Percentiles rank a stretch among this genome's conserved stretches.
Conservation (phyloP, 2,797 vertebrate genomes). For the Lacerta bilineata region DNA sequence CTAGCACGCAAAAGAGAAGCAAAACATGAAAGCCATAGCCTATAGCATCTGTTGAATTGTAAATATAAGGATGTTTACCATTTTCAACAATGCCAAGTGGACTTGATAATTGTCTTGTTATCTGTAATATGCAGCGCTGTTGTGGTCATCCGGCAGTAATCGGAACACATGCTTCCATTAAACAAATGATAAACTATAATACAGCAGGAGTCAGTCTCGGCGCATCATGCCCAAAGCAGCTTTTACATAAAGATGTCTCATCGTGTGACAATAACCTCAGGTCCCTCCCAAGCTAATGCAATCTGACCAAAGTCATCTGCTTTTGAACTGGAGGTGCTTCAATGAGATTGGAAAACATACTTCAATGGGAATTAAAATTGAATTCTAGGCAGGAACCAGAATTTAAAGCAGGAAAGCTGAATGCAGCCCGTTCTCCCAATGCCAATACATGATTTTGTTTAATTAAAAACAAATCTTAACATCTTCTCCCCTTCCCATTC, state of each 20-base stretch:
- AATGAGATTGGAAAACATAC: conserved; percentile 8
- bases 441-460: neutral
- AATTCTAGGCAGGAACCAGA: conserved; percentile 24
- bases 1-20: conserved; percentile 46
- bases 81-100: conserved; percentile 57
- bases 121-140: conserved; percentile 53
- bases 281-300: neutral
- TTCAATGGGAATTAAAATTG: conserved; percentile 43
- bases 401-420: conserved; percentile 28
- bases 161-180: conserved; percentile 39
- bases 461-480: conserved; percentile 32
- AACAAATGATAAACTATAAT: conserved; percentile 37
- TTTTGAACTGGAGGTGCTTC: conserved; percentile 32
- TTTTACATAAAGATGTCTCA: conserved; percentile 28
- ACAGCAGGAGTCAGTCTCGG: conserved; percentile 26
- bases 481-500: neutral
- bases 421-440: neutral
- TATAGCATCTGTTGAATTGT: conserved; percentile 57
- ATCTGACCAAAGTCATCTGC: conserved; percentile 12
- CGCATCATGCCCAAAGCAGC: neutral
- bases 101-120: conserved; percentile 66
- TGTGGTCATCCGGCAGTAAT: neutral
- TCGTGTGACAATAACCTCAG: conserved; percentile 33
- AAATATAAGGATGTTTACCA: conserved; percentile 59
- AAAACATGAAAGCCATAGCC: conserved; percentile 36